These are phyloP conservation scores for Pelecanoides urinatrix DNA, from an alignment of 2,113 vertebrate genomes.

Conservation along the genomic window DNA sequence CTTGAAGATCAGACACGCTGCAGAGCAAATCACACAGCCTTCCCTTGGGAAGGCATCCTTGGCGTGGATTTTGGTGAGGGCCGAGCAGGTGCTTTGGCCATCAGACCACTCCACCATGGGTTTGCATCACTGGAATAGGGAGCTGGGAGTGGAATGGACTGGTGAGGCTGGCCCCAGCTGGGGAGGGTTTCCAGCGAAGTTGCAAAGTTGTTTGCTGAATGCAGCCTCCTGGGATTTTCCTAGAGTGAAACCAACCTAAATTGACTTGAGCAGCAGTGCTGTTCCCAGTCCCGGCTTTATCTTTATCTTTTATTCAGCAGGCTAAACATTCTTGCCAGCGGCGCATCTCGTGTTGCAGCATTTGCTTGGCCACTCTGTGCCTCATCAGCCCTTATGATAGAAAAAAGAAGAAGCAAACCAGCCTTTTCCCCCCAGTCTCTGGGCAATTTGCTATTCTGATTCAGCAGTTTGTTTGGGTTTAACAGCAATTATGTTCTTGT, in stretches of 20 bases:
- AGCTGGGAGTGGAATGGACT: neutral
- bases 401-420: neutral
- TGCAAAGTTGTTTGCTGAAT: neutral
- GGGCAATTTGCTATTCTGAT: neutral
- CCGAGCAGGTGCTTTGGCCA: neutral
- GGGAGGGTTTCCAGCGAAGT: neutral
- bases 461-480: conserved; percentile 2
- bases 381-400: neutral
- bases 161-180: neutral
- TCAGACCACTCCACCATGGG: accelerated
- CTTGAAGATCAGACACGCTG: too few relatives aligned
- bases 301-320: conserved; percentile 30
- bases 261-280: neutral
- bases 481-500: neutral
- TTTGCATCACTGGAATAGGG: neutral
- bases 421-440: neutral
- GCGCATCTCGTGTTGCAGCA: neutral
- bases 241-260: neutral
- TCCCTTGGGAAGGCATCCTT: neutral
- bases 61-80: neutral
- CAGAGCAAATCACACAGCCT: accelerated
- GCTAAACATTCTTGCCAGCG: neutral
- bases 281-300: neutral
- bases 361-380: neutral
- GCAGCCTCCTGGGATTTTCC: neutral